Percentiles rank a stretch among this genome's conserved stretches.
phyloP scores from a whole-genome alignment of 2,797 vertebrate species.

The Serranus cabrilla region DNA sequence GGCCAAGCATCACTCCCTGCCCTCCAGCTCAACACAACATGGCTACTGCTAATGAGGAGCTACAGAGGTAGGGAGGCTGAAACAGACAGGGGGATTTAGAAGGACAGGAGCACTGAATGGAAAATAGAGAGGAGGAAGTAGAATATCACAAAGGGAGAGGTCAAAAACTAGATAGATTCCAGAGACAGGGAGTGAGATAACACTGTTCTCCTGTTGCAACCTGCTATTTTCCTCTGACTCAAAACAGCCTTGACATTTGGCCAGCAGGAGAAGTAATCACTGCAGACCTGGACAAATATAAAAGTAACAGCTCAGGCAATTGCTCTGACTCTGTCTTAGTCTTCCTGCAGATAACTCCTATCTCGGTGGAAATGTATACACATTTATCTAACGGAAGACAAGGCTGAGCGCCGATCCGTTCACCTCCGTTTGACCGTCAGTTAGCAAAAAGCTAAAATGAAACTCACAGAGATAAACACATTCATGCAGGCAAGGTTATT shows the following conservation, averaged over 20 bases:
- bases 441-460: conserved; percentile 31
- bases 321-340: conserved; percentile 21
- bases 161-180: conserved; percentile 22
- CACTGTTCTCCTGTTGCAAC: conserved; percentile 25
- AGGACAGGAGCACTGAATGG: conserved; percentile 13
- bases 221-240: conserved; percentile 40
- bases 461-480: conserved; percentile 12
- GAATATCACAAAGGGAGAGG: conserved; percentile 26
- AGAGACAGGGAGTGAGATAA: conserved; percentile 15
- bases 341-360: conserved; percentile 39
- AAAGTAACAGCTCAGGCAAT: conserved; percentile 33
- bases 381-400: conserved; percentile 36
- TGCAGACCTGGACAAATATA: conserved; percentile 45
- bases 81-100: conserved; percentile 19
- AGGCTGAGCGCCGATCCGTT: conserved; percentile 34
- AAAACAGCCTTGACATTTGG: conserved; percentile 64
- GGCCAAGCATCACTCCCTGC: conserved; percentile 25
- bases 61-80: conserved; percentile 18
- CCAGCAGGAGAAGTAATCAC: conserved; percentile 49
- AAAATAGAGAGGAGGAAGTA: conserved; percentile 19
- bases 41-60: conserved; percentile 50
- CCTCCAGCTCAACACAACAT: conserved; percentile 35
- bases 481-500: conserved; percentile 43
- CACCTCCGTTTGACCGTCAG: conserved; percentile 52
- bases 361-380: conserved; percentile 23